These are phyloP conservation scores for Zoroaster sp. DNA, from an alignment of 53 echinoderm and acorn worm genomes.

Conservation along the genomic window DNA sequence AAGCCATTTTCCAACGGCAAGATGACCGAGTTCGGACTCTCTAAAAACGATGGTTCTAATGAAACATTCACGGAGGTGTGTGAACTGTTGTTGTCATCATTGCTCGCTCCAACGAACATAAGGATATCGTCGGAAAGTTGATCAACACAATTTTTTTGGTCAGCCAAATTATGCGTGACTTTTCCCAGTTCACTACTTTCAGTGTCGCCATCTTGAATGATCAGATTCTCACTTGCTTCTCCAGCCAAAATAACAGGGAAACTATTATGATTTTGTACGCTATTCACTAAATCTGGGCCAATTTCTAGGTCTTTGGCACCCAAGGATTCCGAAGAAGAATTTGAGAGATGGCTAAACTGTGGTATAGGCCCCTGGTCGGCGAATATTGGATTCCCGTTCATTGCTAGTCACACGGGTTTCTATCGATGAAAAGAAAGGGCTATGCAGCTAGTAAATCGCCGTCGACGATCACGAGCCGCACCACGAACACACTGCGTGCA, in stretches of 20 bases:
- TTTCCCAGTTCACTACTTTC: constrained; percentile 20
- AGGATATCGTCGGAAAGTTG: constrained; percentile 24
- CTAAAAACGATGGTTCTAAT: constrained; percentile 42
- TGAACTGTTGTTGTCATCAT: constrained; percentile 14
- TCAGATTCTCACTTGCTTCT: constrained; percentile 12
- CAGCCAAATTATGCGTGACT: not conserved
- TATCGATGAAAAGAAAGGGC: constrained; percentile 76
- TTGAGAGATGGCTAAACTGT: constrained; percentile 43
- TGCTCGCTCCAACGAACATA: constrained; percentile 20
- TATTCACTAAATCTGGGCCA: constrained; percentile 14
- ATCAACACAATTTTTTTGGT: not conserved
- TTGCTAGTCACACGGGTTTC: constrained; percentile 93
- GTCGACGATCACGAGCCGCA: not conserved
- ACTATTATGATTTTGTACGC: constrained; percentile 13
- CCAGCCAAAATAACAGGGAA: constrained; percentile 5
- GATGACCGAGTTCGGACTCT: constrained; percentile 32
- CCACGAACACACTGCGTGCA: not conserved
- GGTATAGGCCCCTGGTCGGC: constrained; percentile 77
- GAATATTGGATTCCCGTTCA: constrained; percentile 95
- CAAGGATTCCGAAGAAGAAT: not conserved
- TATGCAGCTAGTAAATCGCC: not conserved
- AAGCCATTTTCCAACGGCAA: constrained; percentile 29
- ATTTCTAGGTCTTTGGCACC: constrained; percentile 26
- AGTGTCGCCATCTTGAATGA: constrained; percentile 64
- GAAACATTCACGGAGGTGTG: constrained; percentile 54